phyloP scores from a whole-genome alignment of 2,797 vertebrate genomes.

The Sphaeramia orbicularis region DNA sequence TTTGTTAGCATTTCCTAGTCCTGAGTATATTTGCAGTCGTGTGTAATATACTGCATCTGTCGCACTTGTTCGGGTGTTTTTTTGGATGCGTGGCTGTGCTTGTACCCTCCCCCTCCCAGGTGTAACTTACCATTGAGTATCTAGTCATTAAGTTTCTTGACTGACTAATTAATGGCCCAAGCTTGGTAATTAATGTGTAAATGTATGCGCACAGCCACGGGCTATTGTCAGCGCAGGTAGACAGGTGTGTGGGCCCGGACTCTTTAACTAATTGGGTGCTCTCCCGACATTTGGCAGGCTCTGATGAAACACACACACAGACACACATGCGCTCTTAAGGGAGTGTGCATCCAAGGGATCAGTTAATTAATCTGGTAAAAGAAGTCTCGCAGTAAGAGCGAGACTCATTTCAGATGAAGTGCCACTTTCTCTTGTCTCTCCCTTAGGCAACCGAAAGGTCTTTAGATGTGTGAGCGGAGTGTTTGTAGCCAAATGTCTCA shows the following conservation, averaged over 20 bases:
- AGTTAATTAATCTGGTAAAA: constrained; percentile 81
- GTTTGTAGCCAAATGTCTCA: constrained; percentile 44
- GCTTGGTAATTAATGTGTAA: constrained; percentile 77
- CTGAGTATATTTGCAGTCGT: not conserved
- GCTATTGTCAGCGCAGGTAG: constrained; percentile 76
- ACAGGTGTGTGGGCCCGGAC: constrained; percentile 74
- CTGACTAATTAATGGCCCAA: constrained; percentile 70
- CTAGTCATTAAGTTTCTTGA: constrained; percentile 64
- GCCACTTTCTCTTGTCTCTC: constrained; percentile 55
- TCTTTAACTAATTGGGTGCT: constrained; percentile 77
- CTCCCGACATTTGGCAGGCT: constrained; percentile 71
- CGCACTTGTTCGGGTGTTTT: constrained; percentile 8
- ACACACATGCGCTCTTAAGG: constrained; percentile 46
- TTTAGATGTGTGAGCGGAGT: constrained; percentile 24
- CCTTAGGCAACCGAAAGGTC: constrained; percentile 40
- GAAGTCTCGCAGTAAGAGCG: constrained; percentile 55
- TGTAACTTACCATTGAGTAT: constrained; percentile 41
- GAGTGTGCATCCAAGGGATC: constrained; percentile 65
- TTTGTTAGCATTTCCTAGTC: not conserved
- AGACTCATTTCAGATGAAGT: constrained; percentile 66
- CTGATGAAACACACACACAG: constrained; percentile 38
- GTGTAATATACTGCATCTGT: not conserved
- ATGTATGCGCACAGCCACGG: constrained; percentile 67
- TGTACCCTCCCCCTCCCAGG: not conserved
- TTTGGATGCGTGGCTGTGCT: constrained; percentile 6